Evolutionary conservation across 2,797 vertebrate genomes (phyloP).

Genomic region (Pseudochromis fuscus): DNA sequence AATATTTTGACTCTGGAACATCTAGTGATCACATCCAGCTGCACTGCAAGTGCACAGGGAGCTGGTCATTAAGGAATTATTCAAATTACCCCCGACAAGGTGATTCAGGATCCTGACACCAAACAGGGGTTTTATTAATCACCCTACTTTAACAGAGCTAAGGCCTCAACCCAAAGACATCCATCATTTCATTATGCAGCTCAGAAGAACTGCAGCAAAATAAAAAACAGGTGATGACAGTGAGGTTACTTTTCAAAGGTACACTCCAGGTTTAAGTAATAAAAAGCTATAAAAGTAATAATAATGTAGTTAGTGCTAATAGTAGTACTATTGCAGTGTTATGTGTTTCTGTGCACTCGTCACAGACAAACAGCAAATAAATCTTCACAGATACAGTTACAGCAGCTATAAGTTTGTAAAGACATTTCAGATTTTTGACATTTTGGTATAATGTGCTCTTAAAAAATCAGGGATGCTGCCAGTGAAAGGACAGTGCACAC

Average conservation of each 20-base stretch:
- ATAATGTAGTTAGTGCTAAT: too few species aligned
- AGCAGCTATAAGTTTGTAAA: background rate
- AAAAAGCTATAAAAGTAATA: too few species aligned
- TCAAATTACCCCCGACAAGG: constrained; percentile 13
- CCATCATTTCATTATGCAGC: constrained; percentile 17
- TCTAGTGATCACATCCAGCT: constrained; percentile 1
- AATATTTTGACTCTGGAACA: too few species aligned
- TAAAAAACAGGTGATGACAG: too few species aligned
- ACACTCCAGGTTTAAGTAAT: too few species aligned
- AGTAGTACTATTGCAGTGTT: too few species aligned
- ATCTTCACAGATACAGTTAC: background rate
- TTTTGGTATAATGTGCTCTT: too few species aligned
- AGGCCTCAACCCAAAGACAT: background rate
- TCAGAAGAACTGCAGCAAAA: background rate
- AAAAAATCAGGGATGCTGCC: too few species aligned
- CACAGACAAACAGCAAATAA: background rate
- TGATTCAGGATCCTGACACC: constrained; percentile 21
- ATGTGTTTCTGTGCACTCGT: background rate
- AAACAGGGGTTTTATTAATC: constrained; percentile 44
- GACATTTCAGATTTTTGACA: too few species aligned
- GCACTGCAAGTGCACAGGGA: background rate
- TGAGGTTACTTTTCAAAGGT: too few species aligned
- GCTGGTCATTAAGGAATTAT: constrained; percentile 17
- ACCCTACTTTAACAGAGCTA: constrained; percentile 12
- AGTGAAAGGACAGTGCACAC: too few species aligned